A percentile compares a stretch with the other conserved stretches of the same genome.
Conservation (phyloP, 2,113 vertebrate species). For the Sylvilagus bachmani region DNA sequence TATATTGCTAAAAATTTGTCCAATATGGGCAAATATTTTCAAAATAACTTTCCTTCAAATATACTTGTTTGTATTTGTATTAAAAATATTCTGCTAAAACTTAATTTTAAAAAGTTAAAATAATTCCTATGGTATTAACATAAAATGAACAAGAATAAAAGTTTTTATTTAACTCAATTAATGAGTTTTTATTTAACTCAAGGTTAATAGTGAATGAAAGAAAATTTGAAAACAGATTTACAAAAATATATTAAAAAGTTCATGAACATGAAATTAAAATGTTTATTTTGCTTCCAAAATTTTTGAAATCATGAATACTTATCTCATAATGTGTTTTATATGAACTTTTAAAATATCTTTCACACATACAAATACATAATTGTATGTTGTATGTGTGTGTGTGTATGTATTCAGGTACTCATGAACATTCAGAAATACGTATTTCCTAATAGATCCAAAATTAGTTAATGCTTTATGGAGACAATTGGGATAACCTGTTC, state of each 20-base stretch:
- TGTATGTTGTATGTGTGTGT: not conserved
- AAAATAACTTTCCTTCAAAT: not conserved
- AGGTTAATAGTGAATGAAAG: not conserved
- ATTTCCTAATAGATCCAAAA: not conserved
- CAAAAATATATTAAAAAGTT: too few species aligned
- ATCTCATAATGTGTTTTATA: not conserved
- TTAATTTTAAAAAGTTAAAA: not conserved
- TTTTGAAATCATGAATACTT: too few species aligned
- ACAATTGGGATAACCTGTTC: not conserved
- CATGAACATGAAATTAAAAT: too few species aligned
- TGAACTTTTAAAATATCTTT: too few species aligned
- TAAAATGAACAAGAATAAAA: not conserved
- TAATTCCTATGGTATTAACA: not conserved
- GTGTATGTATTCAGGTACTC: not conserved
- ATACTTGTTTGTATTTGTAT: not conserved
- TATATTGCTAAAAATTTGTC: not conserved
- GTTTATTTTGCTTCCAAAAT: too few species aligned
- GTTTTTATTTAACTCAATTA: conserved; percentile 32
- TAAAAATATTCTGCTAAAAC: not conserved
- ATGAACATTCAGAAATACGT: not conserved
- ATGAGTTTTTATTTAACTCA: too few species aligned
- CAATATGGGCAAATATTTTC: conserved; percentile 29
- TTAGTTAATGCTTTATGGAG: not conserved
- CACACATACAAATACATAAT: not conserved
- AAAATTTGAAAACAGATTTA: conserved; percentile 10